These are phyloP conservation scores for Bacillus rossius DNA, from an alignment of 1,140 invertebrate species.

Conservation along the genomic window DNA sequence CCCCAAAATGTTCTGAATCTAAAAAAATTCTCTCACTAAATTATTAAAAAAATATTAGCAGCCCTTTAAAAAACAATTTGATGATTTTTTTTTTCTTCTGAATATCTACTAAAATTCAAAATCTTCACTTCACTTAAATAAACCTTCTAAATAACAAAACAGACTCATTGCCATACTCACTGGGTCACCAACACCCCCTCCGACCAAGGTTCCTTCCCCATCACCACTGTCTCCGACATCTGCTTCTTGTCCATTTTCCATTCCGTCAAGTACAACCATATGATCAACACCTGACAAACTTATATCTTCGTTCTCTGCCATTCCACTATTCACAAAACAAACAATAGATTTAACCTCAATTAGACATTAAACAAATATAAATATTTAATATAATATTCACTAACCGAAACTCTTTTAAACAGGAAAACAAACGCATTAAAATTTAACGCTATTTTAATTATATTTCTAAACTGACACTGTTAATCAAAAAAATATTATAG, in stretches of 20 bases:
- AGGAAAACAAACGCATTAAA: too few relatives aligned
- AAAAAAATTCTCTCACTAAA: neutral
- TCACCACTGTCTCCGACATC: slow-evolving; percentile 23
- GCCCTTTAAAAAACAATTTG: neutral
- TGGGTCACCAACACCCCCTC: slow-evolving; percentile 26
- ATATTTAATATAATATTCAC: too few relatives aligned
- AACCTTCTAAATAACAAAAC: neutral
- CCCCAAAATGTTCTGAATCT: neutral
- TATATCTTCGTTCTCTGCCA: slow-evolving; percentile 54
- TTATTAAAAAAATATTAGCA: neutral
- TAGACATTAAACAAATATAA: too few relatives aligned
- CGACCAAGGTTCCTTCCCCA: slow-evolving; percentile 17
- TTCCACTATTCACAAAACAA: slow-evolving; percentile 21
- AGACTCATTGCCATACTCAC: slow-evolving; percentile 24
- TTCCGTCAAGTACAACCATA: slow-evolving; percentile 50
- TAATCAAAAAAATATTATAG: too few relatives aligned
- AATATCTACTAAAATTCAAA: neutral
- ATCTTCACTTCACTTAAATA: too few relatives aligned
- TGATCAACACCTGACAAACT: slow-evolving; percentile 48
- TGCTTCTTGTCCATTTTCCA: slow-evolving; percentile 16
- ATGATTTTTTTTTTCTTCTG: neutral
- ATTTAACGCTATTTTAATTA: too few relatives aligned
- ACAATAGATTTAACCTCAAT: too few relatives aligned
- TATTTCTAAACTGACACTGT: too few relatives aligned
- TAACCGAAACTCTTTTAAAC: too few relatives aligned